Base-by-base conservation (phyloP, 2,113 vertebrate species). In the Cepphus grylle region DNA sequence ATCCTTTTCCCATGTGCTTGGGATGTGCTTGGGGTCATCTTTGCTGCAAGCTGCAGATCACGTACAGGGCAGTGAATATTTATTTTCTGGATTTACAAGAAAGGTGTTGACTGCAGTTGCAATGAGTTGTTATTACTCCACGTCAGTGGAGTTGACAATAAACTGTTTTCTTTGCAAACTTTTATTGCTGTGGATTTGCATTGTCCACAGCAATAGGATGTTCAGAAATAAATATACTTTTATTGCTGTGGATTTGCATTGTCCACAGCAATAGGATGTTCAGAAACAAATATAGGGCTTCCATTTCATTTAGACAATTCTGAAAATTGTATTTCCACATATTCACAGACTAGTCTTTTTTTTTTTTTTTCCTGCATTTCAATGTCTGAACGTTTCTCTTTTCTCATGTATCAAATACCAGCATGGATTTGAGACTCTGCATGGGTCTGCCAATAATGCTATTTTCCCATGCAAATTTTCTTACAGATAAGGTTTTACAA, bases 1-100 rank as follows among this genome's bases (percentile, higher is more conserved):
- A 97, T 97, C 93, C 76, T 81, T 96, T 97, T 95, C 74, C 96
- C 96, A 95, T 81, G 89, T 96, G 95, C 73, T 82, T 61, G 93
- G 76, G 84, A 89, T 76, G 61, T 71, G 76, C 86, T 80, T 80
- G 87, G 87, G 96, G 91, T 96, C 93, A 93, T 93, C 78, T 43
- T 66, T 30, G 81, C 89, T 92, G 89, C 94, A 96, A 93, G 91
- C 94, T 90, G 74, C 65, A 73, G 89, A 88, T 77, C 93, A 97
- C 71, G 62, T 93, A 93, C 66, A 58, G 81, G 73, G 49, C 88
- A 83, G 63, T 12, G 49, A 62, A 29, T 78, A 63, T 77, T 76
- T 79, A 72, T 58, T 21, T 85, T 58, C 81, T 84, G 85, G 66
- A 69, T 94, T 95, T 91, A 87, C 61, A 80, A 89, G 74, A 23